Percentiles rank a stretch among this genome's conserved stretches.
Evolutionary conservation across 2,797 vertebrate species (phyloP).

Genomic region (Dryobates pubescens): DNA sequence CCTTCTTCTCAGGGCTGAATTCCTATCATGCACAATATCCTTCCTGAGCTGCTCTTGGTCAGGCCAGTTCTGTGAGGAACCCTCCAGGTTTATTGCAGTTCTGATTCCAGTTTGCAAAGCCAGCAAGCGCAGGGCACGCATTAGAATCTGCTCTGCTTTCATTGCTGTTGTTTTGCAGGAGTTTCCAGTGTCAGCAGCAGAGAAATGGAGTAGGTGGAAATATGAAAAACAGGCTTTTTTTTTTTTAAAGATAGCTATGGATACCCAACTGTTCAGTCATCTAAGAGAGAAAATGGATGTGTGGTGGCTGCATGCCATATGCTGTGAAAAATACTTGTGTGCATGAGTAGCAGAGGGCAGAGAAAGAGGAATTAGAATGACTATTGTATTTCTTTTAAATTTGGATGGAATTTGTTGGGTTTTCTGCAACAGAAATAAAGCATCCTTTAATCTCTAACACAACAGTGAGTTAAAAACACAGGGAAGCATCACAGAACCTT

Average conservation of each 20-base stretch:
- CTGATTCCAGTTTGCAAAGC: neutral
- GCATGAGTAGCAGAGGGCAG: neutral
- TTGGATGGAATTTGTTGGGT: neutral
- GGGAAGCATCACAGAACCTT: neutral
- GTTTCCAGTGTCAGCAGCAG: neutral
- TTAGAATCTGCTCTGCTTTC: neutral
- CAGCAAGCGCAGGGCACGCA: neutral
- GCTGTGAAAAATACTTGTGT: neutral
- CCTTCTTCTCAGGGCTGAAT: slow-evolving; percentile 52
- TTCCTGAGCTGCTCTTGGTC: slow-evolving; percentile 7
- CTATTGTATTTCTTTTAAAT: neutral
- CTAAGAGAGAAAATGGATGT: neutral
- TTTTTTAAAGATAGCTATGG: neutral
- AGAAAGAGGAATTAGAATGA: neutral
- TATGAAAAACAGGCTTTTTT: neutral
- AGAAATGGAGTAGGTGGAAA: neutral
- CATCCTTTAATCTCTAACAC: neutral
- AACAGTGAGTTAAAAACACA: neutral
- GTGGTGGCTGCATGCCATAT: neutral
- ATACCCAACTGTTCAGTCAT: neutral
- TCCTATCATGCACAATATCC: slow-evolving; percentile 40
- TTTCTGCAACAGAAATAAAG: neutral
- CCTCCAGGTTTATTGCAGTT: neutral
- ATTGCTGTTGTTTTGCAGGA: neutral
- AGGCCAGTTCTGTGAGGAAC: neutral